Evolutionary conservation across 1,140 invertebrate species (phyloP), one percentile per base, ranked within the genome.

Genomic region (Drosophila prosaltans): DNA sequence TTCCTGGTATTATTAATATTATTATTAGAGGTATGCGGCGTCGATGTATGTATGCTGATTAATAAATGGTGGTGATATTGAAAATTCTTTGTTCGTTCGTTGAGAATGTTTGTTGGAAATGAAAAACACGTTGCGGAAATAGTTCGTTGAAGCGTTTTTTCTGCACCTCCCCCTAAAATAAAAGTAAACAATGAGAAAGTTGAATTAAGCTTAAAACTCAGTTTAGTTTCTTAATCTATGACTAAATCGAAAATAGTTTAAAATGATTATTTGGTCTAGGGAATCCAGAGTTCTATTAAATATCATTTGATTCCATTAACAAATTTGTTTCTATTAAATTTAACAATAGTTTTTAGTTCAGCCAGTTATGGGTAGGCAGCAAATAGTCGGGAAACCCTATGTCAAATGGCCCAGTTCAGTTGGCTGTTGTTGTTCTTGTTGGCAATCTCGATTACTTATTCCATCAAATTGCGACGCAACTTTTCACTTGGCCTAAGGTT

Each of bases 91-190:
- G 58, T 69, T 86, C 74, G 76, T 83, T 81, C 72, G 83, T 51
- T 51, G 10, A 26, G 45, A 51, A 51, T 89, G 32, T 88, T 74
- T 59, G 67, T 70, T 76, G 72, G 62, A 60, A 64, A 40, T 16
- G 40, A 69, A 36, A 72, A 72, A 54, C 63, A 68, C 51, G 45
- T 81, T 69, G 16, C 68, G 58, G 68, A 68, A 84, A 82, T 71
- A 86, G 81, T 74, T 90, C 81, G 86, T 82, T 80, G 67, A 80
- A 79, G 76, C 82, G 78, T 78, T 77, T 88, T 80, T 89, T 88
- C 81, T 74, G 90, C 90, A 91, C 90, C 90, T 91, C 90, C 90
- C 90, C 90, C 90, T 91, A 58, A 36, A 45, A 16, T 21, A 8
- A 28, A 30, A 45, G 40, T 41, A 45, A 55, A 8, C 30, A 36